Conservation (phyloP, 37 sponge, comb jelly and placozoan genomes). For the Cladorhizidae sp. region DNA sequence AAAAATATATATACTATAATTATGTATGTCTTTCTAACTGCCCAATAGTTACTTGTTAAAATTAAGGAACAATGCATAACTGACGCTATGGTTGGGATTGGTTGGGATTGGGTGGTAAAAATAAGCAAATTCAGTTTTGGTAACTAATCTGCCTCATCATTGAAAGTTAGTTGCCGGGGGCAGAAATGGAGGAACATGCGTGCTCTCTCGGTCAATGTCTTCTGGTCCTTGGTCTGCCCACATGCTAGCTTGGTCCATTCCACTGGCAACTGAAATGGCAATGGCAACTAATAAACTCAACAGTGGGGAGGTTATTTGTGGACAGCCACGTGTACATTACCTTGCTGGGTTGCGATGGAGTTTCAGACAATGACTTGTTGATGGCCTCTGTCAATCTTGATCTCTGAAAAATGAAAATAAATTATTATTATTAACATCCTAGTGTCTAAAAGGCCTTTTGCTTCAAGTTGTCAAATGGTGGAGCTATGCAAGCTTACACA, state of each 20-base stretch:
- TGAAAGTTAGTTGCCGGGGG: conserved; percentile 42
- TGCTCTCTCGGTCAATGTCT: conserved; percentile 41
- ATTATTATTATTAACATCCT: too few species aligned
- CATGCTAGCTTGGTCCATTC: conserved; percentile 58
- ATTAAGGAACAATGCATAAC: too few species aligned
- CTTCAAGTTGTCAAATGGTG: too few species aligned
- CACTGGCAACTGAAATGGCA: conserved; percentile 17
- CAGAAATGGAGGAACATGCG: conserved; percentile 37
- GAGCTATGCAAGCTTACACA: too few species aligned
- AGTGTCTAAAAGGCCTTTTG: too few species aligned
- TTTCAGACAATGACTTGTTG: conserved; percentile 56
- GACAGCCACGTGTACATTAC: conserved; percentile 2
- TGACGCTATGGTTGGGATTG: too few species aligned
- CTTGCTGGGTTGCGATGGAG: conserved; percentile 40
- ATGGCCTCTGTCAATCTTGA: conserved; percentile 64
- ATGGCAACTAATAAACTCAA: neutral
- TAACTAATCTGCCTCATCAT: neutral
- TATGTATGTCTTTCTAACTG: too few species aligned
- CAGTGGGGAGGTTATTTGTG: neutral
- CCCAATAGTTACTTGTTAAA: too few species aligned
- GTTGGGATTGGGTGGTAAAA: too few species aligned
- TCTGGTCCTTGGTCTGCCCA: conserved; percentile 70
- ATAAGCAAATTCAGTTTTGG: too few species aligned
- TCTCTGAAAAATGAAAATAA: conserved; percentile 28
- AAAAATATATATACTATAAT: too few species aligned